These are phyloP conservation scores for Machimus atricapillus DNA, from an alignment of 2,888 invertebrate genomes.

Conservation along the genomic window DNA sequence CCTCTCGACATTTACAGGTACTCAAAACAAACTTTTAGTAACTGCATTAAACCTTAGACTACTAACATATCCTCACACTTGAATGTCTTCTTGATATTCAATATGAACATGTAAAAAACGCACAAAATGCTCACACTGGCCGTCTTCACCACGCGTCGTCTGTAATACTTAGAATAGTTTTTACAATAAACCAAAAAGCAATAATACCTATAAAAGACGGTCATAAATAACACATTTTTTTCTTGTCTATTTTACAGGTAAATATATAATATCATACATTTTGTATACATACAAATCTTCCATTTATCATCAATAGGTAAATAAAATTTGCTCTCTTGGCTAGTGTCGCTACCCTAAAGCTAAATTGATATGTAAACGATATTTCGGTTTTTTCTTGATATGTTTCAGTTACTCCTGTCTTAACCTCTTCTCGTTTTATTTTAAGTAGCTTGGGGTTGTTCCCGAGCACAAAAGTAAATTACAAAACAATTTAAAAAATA, in stretches of 20 bases:
- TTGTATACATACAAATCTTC: slow-evolving; percentile 19
- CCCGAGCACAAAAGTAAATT: not conserved
- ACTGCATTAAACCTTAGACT: not conserved
- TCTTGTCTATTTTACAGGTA: slow-evolving; percentile 5
- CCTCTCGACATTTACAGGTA: not conserved
- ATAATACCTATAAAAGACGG: not conserved
- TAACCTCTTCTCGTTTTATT: not conserved
- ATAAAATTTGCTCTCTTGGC: slow-evolving; percentile 17
- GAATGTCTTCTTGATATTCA: slow-evolving; percentile 14
- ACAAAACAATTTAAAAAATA: not conserved
- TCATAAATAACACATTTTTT: slow-evolving; percentile 20
- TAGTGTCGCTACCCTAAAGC: not conserved
- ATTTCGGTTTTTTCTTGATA: not conserved
- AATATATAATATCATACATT: slow-evolving; percentile 17
- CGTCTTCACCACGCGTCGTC: not conserved
- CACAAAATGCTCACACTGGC: not conserved
- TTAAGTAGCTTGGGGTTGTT: not conserved
- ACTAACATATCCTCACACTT: not conserved
- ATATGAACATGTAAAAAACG: slow-evolving; percentile 14
- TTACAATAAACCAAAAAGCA: slow-evolving; percentile 6
- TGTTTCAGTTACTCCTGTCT: not conserved
- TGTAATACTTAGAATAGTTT: not conserved
- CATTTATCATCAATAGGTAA: not conserved
- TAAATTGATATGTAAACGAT: not conserved
- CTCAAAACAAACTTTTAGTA: not conserved